Base-by-base conservation (phyloP, 2,797 vertebrate species). In the Darevskia mixta region DNA sequence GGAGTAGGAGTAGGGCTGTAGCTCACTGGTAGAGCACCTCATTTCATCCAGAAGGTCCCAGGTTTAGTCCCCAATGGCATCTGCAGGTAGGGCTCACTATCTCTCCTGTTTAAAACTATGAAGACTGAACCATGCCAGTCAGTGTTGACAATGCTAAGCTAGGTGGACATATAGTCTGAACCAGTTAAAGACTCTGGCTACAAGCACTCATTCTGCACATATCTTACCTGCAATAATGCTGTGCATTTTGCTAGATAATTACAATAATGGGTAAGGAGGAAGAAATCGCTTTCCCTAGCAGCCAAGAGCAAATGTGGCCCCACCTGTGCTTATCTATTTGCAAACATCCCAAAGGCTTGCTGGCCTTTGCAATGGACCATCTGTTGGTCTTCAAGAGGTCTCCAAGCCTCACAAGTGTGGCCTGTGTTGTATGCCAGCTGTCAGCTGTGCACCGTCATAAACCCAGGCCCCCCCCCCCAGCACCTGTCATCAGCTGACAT, bases 401-500 rank as follows among this genome's bases (percentile, higher is more conserved):
- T 25, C 6, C 2, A n/a, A 23, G 23, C 25, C 7, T 35, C 49
- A 25, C 11, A 20, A 55, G 71, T 13, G n/a, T 20, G 61, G 76
- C 55, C 18, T 41, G 29, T 11, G 9, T 61, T 27, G 78, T 43
- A 29, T 18, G 49, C 76, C 85, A 58, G 0, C 0, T 1, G 0
- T 82, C 93, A 94, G 94, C 94, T 95, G 94, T 90, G 29, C 71
- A 0, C 76, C 82, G 4, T 69, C 23, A 25, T 55, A 4, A 67
- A 10, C 85, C 77, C 25, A 2, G 0, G n/a, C 85, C 79, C 64
- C 25, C 83, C 79, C 29, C 25, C 1, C 49, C 55, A 88, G 91
- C 55, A 89, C 91, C 94, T 95, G 95, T 92, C 92, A 85, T 73
- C 92, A 86, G 64, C 43, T 75, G 38, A 1, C 69, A 67, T 82